These are phyloP conservation scores for Melopsittacus undulatus DNA, from an alignment of 2,797 vertebrate genomes.

Conservation along the genomic window DNA sequence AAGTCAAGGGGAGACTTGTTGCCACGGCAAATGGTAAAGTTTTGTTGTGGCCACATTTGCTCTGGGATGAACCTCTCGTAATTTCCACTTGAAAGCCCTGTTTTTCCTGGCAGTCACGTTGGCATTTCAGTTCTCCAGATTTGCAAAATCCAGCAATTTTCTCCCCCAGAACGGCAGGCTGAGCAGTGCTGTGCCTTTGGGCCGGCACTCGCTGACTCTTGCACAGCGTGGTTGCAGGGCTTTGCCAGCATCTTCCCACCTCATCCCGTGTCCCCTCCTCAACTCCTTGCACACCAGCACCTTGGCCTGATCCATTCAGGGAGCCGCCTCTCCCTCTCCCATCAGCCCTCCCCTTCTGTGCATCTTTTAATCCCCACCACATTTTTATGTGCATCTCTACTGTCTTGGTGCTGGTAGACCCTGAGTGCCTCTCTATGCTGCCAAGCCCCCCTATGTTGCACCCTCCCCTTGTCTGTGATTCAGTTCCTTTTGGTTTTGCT, in stretches of 20 bases:
- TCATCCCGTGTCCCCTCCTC: not conserved
- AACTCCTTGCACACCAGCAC: not conserved
- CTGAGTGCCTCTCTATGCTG: not conserved
- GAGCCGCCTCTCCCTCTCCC: not conserved
- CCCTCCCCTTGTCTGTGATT: conserved; percentile 46
- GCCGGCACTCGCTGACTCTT: not conserved
- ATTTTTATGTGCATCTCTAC: not conserved
- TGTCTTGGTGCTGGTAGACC: not conserved
- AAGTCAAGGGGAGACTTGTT: not conserved
- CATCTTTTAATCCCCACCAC: not conserved
- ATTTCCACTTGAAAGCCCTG: conserved; percentile 30
- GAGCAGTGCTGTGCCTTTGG: not conserved
- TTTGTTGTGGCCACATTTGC: not conserved
- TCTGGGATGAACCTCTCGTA: not conserved
- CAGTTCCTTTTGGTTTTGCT: conserved; percentile 70
- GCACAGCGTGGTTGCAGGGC: not conserved
- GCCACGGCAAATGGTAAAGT: not conserved
- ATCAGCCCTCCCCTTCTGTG: not conserved
- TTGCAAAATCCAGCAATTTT: conserved; percentile 19
- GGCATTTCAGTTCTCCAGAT: conserved; percentile 12
- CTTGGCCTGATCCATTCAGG: not conserved
- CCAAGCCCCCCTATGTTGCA: not conserved
- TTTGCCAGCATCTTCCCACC: not conserved
- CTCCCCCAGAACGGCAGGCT: fast-evolving
- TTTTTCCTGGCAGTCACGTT: not conserved